A percentile compares a stretch with the other conserved stretches of the same genome.
Conservation (phyloP, 1,140 invertebrate genomes). For the Hypothenemus hampei region DNA sequence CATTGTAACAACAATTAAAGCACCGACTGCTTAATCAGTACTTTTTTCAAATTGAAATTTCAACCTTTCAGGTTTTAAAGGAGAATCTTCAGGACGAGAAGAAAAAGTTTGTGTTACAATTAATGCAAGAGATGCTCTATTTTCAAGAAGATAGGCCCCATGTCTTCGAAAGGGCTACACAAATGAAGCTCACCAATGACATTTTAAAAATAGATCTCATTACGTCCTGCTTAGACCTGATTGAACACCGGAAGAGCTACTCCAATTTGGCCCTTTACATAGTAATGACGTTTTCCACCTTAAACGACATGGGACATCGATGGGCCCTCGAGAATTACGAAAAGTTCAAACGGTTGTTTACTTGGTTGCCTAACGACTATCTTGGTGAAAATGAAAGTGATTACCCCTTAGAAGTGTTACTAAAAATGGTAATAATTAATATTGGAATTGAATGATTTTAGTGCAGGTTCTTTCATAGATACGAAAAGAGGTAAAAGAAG, state of each 20-base stretch:
- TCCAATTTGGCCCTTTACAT: conserved; percentile 19
- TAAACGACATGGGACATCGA: conserved; percentile 18
- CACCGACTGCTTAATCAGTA: too few species aligned
- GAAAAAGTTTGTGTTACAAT: conserved; percentile 24
- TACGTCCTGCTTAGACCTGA: conserved; percentile 7
- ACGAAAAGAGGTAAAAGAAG: too few species aligned
- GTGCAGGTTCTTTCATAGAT: too few species aligned
- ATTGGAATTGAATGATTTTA: too few species aligned
- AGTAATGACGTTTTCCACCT: conserved; percentile 10
- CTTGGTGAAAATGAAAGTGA: conserved; percentile 7
- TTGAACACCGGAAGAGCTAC: conserved; percentile 12
- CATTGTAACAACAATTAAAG: too few species aligned
- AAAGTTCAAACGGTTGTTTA: conserved; percentile 14
- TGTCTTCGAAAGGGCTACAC: conserved; percentile 10
- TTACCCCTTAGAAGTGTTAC: conserved; percentile 13
- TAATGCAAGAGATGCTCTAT: conserved; percentile 26
- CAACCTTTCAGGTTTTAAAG: too few species aligned
- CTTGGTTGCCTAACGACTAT: not conserved
- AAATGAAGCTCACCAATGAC: conserved; percentile 15
- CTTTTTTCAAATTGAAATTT: too few species aligned
- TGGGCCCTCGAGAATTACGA: conserved; percentile 26
- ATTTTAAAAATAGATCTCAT: conserved; percentile 17
- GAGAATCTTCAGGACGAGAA: conserved; percentile 1
- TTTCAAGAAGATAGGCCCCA: too few species aligned
- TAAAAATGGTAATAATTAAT: conserved; percentile 28